Conservation (phyloP, 2,888 invertebrate species). For the Criorhina ranunculi region DNA sequence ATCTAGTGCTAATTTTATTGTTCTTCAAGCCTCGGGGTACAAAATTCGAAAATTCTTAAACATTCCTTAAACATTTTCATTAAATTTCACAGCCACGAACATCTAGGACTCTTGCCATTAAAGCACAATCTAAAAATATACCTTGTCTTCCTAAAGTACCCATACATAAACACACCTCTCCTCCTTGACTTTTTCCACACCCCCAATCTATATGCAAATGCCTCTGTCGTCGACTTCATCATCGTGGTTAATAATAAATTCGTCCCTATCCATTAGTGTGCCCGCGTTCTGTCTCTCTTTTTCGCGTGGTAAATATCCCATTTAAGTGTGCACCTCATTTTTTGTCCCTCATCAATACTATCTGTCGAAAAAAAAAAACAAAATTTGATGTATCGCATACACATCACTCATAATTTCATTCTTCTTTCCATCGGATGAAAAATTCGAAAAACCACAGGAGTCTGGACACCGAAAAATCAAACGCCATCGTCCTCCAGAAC, state of each 20-base stretch:
- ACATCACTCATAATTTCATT: slow-evolving; percentile 73
- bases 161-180: neutral
- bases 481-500: slow-evolving; percentile 81
- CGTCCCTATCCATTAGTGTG: slow-evolving; percentile 16
- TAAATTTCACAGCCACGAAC: too few species aligned
- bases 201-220: slow-evolving; percentile 39
- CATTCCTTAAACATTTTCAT: too few species aligned
- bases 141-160: neutral
- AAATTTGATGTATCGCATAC: slow-evolving; percentile 59
- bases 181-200: neutral
- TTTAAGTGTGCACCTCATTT: slow-evolving; percentile 61
- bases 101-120: too few species aligned
- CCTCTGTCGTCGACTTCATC: slow-evolving; percentile 45
- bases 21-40: too few species aligned
- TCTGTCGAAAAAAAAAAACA: slow-evolving; percentile 38
- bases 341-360: slow-evolving; percentile 47
- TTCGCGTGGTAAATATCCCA: slow-evolving; percentile 13
- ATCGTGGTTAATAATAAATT: slow-evolving; percentile 12
- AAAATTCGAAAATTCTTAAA: too few species aligned
- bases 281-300: slow-evolving; percentile 12
- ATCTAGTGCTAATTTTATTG: too few species aligned
- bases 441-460: slow-evolving; percentile 78
- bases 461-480: slow-evolving; percentile 83
- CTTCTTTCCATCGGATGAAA: slow-evolving; percentile 51
- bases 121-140: neutral